A percentile compares a stretch with the other conserved stretches of the same genome.
These are phyloP conservation scores for Anagyrus pseudococci DNA, from an alignment of 2,888 invertebrate genomes.

Conservation along the genomic window DNA sequence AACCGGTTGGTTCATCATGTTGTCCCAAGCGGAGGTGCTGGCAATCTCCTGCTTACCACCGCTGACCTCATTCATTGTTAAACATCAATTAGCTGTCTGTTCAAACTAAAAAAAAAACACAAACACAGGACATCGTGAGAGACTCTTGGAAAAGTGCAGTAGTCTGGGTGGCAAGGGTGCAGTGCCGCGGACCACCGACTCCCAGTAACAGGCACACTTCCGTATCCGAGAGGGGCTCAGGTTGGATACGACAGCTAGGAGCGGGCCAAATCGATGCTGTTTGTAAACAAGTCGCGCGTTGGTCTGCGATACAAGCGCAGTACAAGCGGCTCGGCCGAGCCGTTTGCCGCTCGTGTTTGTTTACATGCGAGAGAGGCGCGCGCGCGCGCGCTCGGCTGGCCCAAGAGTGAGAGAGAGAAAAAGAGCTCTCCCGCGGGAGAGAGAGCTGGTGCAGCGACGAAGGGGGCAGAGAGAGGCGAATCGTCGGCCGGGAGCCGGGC, in stretches of 20 bases:
- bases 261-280: background rate
- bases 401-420: background rate
- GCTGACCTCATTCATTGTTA: constrained; percentile 61
- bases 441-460: constrained; percentile 38
- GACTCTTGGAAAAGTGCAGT: background rate
- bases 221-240: background rate
- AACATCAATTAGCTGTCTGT: constrained; percentile 32
- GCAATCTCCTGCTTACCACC: constrained; percentile 60
- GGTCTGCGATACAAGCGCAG: background rate
- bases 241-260: background rate
- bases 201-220: background rate
- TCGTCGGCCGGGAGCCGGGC: background rate
- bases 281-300: too few relatives aligned
- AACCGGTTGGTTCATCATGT: constrained; percentile 51
- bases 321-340: background rate
- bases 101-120: constrained; percentile 16
- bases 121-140: background rate
- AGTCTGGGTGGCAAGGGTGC: background rate
- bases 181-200: background rate
- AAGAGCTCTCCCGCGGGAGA: background rate
- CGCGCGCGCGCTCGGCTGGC: constrained; percentile 42
- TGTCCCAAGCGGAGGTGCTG: constrained; percentile 61
- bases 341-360: too few relatives aligned
- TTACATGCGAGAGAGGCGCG: background rate
- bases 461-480: constrained; percentile 32